A percentile compares a stretch with the other conserved stretches of the same genome.
Conservation (phyloP, 1,140 invertebrate genomes). For the Papilio aristodemus region DNA sequence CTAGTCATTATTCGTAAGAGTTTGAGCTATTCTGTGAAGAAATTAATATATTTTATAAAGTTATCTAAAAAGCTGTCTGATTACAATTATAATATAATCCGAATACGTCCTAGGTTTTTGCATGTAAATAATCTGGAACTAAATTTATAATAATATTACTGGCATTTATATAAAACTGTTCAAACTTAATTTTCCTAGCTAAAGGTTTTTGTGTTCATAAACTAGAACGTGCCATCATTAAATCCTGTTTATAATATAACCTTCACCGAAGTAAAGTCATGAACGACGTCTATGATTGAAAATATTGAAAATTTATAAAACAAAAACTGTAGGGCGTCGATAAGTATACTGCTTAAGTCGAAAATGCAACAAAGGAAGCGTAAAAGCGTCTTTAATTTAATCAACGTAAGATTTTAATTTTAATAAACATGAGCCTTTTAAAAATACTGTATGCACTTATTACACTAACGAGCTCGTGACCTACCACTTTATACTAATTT, state of each 20-base stretch:
- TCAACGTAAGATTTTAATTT: not conserved
- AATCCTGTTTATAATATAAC: not conserved
- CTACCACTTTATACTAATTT: conserved; percentile 34
- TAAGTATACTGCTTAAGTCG: conserved; percentile 4
- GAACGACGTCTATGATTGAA: not conserved
- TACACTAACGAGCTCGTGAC: conserved; percentile 40
- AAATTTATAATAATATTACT: not conserved
- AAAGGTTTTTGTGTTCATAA: too few species aligned
- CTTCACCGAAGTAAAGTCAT: not conserved
- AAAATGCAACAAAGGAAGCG: not conserved
- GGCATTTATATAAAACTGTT: not conserved
- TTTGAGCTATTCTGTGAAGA: too few species aligned
- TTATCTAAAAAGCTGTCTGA: too few species aligned
- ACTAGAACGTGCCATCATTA: not conserved
- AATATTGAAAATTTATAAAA: conserved; percentile 10
- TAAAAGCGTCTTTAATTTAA: not conserved
- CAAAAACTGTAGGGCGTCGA: not conserved
- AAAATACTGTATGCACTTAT: conserved; percentile 23
- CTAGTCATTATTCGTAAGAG: too few species aligned
- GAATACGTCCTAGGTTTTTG: too few species aligned
- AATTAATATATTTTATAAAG: too few species aligned
- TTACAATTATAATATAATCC: too few species aligned
- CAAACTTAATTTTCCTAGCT: not conserved
- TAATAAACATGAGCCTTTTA: not conserved
- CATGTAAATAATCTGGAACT: too few species aligned